Conservation (phyloP, 2,113 vertebrate species). For the Leiothrix lutea region DNA sequence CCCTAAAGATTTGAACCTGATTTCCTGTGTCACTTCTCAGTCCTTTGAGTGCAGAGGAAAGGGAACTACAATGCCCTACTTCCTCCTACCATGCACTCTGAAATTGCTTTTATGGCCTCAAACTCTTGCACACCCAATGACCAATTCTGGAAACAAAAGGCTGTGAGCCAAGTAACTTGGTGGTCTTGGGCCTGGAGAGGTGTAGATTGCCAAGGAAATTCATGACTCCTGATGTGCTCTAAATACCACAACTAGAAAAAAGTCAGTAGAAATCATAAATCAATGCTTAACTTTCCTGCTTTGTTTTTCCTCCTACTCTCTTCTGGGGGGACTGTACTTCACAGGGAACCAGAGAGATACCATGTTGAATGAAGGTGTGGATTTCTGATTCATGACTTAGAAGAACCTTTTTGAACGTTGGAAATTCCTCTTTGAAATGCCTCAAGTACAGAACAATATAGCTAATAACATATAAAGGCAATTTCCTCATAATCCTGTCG, state of each 20-base stretch:
- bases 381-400: neutral
- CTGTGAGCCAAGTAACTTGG: neutral
- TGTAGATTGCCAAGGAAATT: neutral
- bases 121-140: neutral
- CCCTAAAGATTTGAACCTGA: neutral
- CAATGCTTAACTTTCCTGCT: neutral
- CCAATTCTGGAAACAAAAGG: neutral
- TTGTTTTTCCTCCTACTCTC: neutral
- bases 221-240: neutral
- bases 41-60: neutral
- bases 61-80: neutral
- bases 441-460: neutral
- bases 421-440: neutral
- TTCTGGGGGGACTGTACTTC: neutral
- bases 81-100: accelerated
- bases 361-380: neutral
- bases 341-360: neutral
- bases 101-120: neutral
- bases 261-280: neutral
- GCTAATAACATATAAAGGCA: neutral
- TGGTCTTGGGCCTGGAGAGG: neutral
- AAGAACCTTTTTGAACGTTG: neutral
- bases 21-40: neutral
- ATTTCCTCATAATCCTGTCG: neutral
- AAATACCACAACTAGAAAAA: neutral